phyloP scores from a whole-genome alignment of 1,140 invertebrate species.

The Grapholita molesta region DNA sequence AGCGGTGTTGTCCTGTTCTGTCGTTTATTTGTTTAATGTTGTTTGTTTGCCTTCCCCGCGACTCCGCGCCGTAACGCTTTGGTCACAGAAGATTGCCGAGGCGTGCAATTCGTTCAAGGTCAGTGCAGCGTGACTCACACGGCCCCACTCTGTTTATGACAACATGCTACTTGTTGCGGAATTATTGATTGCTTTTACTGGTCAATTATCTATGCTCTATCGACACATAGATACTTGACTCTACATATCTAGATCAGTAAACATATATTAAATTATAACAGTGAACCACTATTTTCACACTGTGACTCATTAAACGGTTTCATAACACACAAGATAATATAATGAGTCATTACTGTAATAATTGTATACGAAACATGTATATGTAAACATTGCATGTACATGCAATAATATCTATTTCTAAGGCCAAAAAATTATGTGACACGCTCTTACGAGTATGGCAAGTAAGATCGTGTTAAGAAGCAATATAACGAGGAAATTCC shows the following conservation, averaged over 20 bases:
- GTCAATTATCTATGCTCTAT: background rate
- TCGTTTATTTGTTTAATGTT: conserved; percentile 45
- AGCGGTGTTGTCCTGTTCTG: conserved; percentile 5
- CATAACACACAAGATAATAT: background rate
- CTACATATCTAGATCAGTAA: no score
- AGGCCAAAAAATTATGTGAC: no score
- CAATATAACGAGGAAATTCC: no score
- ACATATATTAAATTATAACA: no score
- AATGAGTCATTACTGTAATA: background rate
- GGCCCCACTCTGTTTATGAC: conserved; percentile 7
- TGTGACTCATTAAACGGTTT: background rate
- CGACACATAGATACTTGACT: no score
- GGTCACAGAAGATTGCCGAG: conserved; percentile 92
- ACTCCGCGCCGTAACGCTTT: conserved; percentile 61
- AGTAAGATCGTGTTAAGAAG: no score
- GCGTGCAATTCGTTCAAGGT: conserved; percentile 94
- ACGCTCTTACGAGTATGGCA: no score
- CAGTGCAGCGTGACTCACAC: conserved; percentile 72
- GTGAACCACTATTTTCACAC: background rate
- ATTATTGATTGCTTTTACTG: background rate
- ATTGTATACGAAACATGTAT: background rate
- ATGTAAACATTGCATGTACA: background rate
- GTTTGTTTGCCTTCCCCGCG: conserved; percentile 63
- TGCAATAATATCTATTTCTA: no score
- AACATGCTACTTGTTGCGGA: background rate